Evolutionary conservation across 2,797 vertebrate genomes (phyloP).

Genomic region (Chaenodraco wilsoni): DNA sequence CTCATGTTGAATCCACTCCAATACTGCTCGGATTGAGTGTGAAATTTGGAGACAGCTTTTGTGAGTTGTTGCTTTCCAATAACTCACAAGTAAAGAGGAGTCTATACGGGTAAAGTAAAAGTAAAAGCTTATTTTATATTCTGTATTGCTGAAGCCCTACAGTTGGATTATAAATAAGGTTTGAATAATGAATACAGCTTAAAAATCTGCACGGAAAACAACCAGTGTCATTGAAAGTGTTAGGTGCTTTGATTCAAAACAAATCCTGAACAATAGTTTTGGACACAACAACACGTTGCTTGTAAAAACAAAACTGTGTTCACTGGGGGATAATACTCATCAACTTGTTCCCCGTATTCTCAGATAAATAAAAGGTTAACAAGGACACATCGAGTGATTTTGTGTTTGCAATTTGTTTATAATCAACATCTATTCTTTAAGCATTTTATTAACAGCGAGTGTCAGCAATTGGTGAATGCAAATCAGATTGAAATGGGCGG

Average conservation of each 20-base stretch:
- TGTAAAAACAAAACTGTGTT: constrained; percentile 19
- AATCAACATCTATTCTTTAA: constrained; percentile 53
- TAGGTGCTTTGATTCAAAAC: too few species aligned
- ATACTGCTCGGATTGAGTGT: background rate
- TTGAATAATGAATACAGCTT: background rate
- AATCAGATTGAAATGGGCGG: constrained; percentile 43
- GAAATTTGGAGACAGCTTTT: background rate
- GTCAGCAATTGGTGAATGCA: constrained; percentile 38
- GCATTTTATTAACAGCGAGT: constrained; percentile 28
- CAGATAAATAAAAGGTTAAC: constrained; percentile 38
- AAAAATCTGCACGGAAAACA: too few species aligned
- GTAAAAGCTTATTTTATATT: too few species aligned
- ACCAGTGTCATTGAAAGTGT: too few species aligned
- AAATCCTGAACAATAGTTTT: too few species aligned
- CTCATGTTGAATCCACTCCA: background rate
- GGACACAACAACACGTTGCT: background rate
- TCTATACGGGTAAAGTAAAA: too few species aligned
- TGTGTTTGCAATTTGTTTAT: constrained; percentile 25
- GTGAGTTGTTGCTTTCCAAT: background rate
- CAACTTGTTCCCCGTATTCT: constrained; percentile 2
- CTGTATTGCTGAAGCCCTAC: background rate
- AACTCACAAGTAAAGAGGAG: too few species aligned
- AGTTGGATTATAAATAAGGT: background rate
- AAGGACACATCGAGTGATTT: constrained; percentile 14
- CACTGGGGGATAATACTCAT: constrained; percentile 2